Conservation (phyloP, 2,888 invertebrate species). For the Syrphus vitripennis region DNA sequence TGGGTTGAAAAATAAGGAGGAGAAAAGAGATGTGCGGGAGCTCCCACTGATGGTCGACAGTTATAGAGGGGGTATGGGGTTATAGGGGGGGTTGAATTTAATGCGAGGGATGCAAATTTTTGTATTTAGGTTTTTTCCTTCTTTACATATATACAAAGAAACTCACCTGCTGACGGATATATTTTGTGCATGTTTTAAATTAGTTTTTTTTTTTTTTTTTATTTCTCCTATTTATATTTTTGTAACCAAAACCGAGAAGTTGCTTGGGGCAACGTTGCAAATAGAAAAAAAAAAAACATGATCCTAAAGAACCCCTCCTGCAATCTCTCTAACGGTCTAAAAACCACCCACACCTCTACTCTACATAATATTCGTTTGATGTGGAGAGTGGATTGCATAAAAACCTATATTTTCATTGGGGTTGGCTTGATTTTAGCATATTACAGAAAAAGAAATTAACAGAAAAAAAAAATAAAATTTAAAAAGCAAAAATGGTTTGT, state of each 20-base stretch:
- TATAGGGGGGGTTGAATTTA: not conserved
- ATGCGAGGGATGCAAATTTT: conserved; percentile 15
- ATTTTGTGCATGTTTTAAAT: conserved; percentile 34
- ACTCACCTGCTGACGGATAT: conserved; percentile 58
- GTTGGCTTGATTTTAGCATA: conserved; percentile 54
- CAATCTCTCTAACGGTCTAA: not conserved
- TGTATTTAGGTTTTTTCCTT: conserved; percentile 16
- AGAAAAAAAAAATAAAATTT: conserved; percentile 13
- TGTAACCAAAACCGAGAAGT: conserved; percentile 33
- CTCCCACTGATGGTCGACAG: not conserved
- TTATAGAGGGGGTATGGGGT: not conserved
- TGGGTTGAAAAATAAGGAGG: not conserved
- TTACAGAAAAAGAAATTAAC: conserved; percentile 51
- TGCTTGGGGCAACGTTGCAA: conserved; percentile 29
- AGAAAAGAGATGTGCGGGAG: not conserved
- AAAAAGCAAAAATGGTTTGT: conserved; percentile 19
- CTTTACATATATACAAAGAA: conserved; percentile 34
- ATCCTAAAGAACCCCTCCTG: not conserved
- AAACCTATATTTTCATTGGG: conserved; percentile 52
- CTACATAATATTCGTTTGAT: conserved; percentile 42
- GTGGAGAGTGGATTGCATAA: conserved; percentile 30
- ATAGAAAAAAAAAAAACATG: not conserved
- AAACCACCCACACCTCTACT: not conserved
- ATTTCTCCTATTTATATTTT: not conserved
- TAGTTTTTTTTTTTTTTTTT: conserved; percentile 12